A percentile compares a stretch with the other conserved stretches of the same genome.
Conservation (phyloP, 2,797 vertebrate species). For the Gymnoscopelus microlampas region DNA sequence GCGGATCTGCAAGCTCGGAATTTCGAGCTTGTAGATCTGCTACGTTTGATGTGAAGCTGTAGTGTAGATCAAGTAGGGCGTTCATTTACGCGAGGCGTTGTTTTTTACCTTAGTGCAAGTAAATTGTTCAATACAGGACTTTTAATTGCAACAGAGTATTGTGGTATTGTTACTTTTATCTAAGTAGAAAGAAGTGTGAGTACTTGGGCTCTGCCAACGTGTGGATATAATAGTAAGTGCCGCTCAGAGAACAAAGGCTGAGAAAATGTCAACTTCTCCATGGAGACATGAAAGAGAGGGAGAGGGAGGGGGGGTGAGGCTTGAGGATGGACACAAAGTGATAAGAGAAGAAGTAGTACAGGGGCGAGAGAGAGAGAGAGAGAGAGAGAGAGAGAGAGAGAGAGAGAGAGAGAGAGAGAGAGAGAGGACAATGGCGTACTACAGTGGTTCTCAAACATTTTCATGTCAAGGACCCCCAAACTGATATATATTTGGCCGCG, state of each 20-base stretch:
- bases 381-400: background rate
- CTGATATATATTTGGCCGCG: too few relatives aligned
- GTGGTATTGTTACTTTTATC: too few relatives aligned
- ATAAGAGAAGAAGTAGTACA: background rate
- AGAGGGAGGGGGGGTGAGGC: background rate
- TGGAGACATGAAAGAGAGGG: constrained; percentile 3
- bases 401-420: background rate
- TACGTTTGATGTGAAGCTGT: too few relatives aligned
- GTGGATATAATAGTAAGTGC: background rate
- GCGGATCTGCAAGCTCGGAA: too few relatives aligned
- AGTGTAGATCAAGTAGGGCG: too few relatives aligned
- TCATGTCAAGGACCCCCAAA: too few relatives aligned
- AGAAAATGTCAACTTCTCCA: background rate
- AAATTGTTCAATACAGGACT: too few relatives aligned
- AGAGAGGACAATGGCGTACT: background rate
- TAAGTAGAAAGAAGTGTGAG: background rate
- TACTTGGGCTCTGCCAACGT: background rate
- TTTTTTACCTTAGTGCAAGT: too few relatives aligned
- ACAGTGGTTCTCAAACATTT: too few relatives aligned
- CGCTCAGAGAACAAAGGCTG: constrained; percentile 24
- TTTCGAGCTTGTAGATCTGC: too few relatives aligned
- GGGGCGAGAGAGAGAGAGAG: constrained; percentile 6
- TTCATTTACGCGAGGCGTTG: too few relatives aligned
- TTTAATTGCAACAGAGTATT: background rate
- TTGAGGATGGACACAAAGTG: background rate